Conservation (phyloP, 2,113 vertebrate species). For the Lampris megalopsis region DNA sequence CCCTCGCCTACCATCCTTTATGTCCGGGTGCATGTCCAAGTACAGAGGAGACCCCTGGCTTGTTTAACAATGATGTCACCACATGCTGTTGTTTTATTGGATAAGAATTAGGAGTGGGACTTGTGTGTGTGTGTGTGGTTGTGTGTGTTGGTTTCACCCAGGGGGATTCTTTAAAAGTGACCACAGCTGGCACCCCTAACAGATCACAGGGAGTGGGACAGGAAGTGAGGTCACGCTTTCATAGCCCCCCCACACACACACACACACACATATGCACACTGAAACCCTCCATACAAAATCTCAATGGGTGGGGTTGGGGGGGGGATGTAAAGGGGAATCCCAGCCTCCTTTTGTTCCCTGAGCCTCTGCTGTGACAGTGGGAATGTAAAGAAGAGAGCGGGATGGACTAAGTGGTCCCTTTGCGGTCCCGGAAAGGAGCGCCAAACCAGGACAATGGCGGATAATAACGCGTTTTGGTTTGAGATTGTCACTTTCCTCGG, state of each 20-base stretch:
- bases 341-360: constrained; percentile 30
- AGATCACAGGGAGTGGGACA: constrained; percentile 65
- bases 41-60: constrained; percentile 50
- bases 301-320: constrained; percentile 28
- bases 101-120: constrained; percentile 62
- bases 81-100: constrained; percentile 70
- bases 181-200: constrained; percentile 76
- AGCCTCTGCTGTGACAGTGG: constrained; percentile 20
- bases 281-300: background rate
- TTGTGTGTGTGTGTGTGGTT: constrained; percentile 58
- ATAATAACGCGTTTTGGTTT: constrained; percentile 50
- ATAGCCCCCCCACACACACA: constrained; percentile 23
- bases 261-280: background rate
- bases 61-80: constrained; percentile 78
- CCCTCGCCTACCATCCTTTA: background rate
- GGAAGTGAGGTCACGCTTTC: constrained; percentile 69
- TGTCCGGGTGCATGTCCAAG: constrained; percentile 1
- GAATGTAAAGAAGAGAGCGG: constrained; percentile 34
- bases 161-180: constrained; percentile 63
- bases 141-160: constrained; percentile 48
- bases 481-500: constrained; percentile 31
- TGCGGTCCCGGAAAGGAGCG: constrained; percentile 19
- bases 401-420: constrained; percentile 31
- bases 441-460: constrained; percentile 32
- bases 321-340: constrained; percentile 36